Evolutionary conservation across 2,888 invertebrate species (phyloP).

Genomic region (Blastobasis lacticolella): DNA sequence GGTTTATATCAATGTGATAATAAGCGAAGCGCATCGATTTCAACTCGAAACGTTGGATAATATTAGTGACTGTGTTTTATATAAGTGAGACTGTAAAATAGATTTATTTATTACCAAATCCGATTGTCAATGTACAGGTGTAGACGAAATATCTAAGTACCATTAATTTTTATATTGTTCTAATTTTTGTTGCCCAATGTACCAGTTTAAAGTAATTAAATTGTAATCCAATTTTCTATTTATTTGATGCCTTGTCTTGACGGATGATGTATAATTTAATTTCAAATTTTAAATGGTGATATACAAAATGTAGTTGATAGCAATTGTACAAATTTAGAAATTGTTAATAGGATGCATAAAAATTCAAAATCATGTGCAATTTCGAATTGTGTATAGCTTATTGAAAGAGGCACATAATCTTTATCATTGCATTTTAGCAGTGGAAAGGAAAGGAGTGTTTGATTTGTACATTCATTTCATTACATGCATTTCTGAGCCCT

Average conservation of each 20-base stretch:
- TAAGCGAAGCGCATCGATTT: conserved; percentile 50
- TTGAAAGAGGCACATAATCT: conserved; percentile 44
- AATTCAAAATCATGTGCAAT: conserved; percentile 69
- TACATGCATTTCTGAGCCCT: conserved; percentile 66
- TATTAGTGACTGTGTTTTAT: conserved; percentile 48
- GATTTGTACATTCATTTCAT: conserved; percentile 63
- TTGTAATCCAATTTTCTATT: conserved; percentile 51
- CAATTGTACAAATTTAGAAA: conserved; percentile 64
- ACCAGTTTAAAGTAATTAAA: conserved; percentile 37
- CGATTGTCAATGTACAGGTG: conserved; percentile 62
- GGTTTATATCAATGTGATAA: conserved; percentile 70
- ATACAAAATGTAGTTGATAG: conserved; percentile 49
- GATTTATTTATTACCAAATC: conserved; percentile 68
- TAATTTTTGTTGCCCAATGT: conserved; percentile 43
- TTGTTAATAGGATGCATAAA: conserved; percentile 60
- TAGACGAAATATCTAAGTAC: conserved; percentile 32
- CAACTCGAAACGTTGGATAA: conserved; percentile 38
- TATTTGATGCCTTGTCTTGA: conserved; percentile 47
- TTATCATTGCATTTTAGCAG: conserved; percentile 70
- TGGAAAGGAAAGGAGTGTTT: conserved; percentile 50
- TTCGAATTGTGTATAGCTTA: conserved; percentile 53
- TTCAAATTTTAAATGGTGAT: conserved; percentile 48
- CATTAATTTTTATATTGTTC: conserved; percentile 60
- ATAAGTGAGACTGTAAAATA: conserved; percentile 66
- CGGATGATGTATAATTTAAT: conserved; percentile 39